Base-by-base conservation (phyloP, 2,888 invertebrate species). In the Buathra laborator region DNA sequence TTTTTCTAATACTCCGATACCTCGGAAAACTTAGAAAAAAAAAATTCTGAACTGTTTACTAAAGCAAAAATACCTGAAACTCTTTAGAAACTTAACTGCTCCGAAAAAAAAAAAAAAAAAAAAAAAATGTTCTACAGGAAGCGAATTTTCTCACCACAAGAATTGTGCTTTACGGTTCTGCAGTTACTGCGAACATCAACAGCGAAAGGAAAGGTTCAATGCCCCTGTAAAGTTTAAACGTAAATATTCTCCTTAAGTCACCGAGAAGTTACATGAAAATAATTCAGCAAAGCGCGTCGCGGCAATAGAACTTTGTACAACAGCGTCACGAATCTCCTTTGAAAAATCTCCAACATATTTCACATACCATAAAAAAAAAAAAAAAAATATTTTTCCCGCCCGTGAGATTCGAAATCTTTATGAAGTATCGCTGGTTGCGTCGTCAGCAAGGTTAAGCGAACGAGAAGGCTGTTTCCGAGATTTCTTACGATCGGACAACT, bases 181-280 rank as follows among this genome's bases (percentile, higher is more conserved):
- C n/a, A 19, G 43, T 16, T 44, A 37, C 37, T 32, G 29, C 14
- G n/a, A 1, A 16, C n/a, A 16, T 7, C 32, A 12, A 3, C 7
- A 24, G n/a, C 46, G 68, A 68, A 14, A 48, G 48, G 48, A 68
- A 68, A 48, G 37, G 68, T 48, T 75, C 51, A 66, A 43, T 43
- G 48, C 48, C 62, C 59, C 10, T 1, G 19, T 44, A 24, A 32
- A 16, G 32, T n/a, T 24, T 7, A 29, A 72, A 46, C 12, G n/a
- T 62, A 29, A 48, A 16, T 43, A 24, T 24, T 62, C 59, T 56
- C 29, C 3, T 24, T 74, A 9, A 43, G 64, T 9, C 64, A n/a
- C 16, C 37, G 37, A 37, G 64, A 29, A 14, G 43, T 37, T 3
- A n/a, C 16, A 64, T 37, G 37, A 68, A 48, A 48, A 48, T 48